Percentiles rank a stretch among this genome's conserved stretches.
Evolutionary conservation across 2,888 invertebrate species (phyloP).

Genomic region (Thera britannica): DNA sequence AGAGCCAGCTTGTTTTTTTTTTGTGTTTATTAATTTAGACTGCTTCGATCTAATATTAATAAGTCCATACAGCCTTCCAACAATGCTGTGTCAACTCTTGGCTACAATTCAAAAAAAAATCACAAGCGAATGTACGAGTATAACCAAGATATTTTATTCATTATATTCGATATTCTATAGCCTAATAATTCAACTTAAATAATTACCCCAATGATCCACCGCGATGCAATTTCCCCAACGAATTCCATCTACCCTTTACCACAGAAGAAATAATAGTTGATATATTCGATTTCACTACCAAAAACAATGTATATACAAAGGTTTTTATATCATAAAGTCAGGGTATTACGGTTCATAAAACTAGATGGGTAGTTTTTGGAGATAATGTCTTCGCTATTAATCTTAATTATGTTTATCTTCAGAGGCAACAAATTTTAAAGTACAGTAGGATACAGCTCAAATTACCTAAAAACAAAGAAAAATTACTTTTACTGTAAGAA

Average conservation of each 20-base stretch:
- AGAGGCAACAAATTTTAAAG: not conserved
- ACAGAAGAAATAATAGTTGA: constrained; percentile 2
- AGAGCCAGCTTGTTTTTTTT: too few relatives aligned
- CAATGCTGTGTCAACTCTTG: too few relatives aligned
- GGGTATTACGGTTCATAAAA: not conserved
- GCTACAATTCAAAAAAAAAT: too few relatives aligned
- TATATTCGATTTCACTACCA: constrained; percentile 5
- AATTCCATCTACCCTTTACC: constrained; percentile 14
- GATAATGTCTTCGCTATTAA: too few relatives aligned
- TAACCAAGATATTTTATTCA: not conserved
- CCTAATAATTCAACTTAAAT: constrained; percentile 15
- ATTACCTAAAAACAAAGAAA: too few relatives aligned
- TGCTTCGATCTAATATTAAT: too few relatives aligned
- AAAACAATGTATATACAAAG: not conserved
- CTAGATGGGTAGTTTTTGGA: too few relatives aligned
- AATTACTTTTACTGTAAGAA: too few relatives aligned
- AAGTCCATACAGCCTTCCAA: too few relatives aligned
- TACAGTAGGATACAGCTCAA: too few relatives aligned
- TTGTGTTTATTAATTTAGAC: too few relatives aligned
- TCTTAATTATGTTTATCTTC: too few relatives aligned
- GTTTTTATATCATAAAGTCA: not conserved
- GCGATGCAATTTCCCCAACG: constrained; percentile 19
- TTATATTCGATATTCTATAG: not conserved
- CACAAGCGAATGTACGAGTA: not conserved
- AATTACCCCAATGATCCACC: constrained; percentile 24